phyloP scores from a whole-genome alignment of 2,113 vertebrate genomes.

The Colistium nudipinnis region DNA sequence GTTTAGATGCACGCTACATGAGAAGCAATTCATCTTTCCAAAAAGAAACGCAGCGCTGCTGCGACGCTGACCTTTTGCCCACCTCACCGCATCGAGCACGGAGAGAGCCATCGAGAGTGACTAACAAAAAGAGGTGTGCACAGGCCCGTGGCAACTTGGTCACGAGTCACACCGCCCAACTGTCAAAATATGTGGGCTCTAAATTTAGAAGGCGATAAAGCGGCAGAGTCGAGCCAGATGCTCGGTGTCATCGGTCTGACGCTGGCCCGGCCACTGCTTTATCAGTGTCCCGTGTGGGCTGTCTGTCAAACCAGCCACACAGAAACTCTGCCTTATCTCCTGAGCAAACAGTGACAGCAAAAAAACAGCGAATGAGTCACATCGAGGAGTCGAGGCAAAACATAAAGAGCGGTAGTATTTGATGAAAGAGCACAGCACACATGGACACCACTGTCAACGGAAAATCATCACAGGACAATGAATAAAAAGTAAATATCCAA shows the following conservation, averaged over 20 bases:
- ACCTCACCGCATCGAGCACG: background rate
- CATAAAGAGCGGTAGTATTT: slow-evolving; percentile 28
- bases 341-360: slow-evolving; percentile 60
- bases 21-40: slow-evolving; percentile 30
- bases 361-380: slow-evolving; percentile 49
- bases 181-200: slow-evolving; percentile 64
- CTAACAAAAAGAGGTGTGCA: slow-evolving; percentile 42
- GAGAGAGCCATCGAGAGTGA: slow-evolving; percentile 20
- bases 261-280: slow-evolving; percentile 61
- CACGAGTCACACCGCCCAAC: slow-evolving; percentile 70
- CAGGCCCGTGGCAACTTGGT: slow-evolving; percentile 49
- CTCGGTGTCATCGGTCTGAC: slow-evolving; percentile 69
- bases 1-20: slow-evolving; percentile 33
- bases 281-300: slow-evolving; percentile 63
- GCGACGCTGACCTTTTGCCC: slow-evolving; percentile 38
- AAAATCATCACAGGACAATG: slow-evolving; percentile 20
- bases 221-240: slow-evolving; percentile 69
- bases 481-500: slow-evolving; percentile 37
- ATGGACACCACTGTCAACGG: slow-evolving; percentile 8
- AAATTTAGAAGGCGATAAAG: slow-evolving; percentile 70
- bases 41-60: slow-evolving; percentile 46
- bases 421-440: slow-evolving; percentile 11
- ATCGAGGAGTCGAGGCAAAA: slow-evolving; percentile 23
- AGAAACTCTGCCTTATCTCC: slow-evolving; percentile 66
- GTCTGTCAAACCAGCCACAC: slow-evolving; percentile 64